Conservation (phyloP, 2,797 vertebrate species). For the Galago senegalensis region DNA sequence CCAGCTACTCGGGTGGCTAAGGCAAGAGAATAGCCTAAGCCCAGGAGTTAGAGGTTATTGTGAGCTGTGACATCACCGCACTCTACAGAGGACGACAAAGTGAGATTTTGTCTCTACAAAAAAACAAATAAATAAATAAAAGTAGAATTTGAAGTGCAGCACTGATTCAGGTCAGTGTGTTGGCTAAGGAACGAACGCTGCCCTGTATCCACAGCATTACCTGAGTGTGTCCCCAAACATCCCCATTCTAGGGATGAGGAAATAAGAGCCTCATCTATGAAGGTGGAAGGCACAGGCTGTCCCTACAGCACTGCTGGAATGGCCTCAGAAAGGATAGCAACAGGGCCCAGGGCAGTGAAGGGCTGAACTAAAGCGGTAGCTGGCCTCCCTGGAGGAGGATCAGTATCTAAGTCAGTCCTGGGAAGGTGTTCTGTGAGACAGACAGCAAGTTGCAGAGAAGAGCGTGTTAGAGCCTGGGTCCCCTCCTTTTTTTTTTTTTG, state of each 20-base stretch:
- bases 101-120: no score
- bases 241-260: neutral
- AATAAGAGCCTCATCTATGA: neutral
- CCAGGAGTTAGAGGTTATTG: no score
- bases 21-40: no score
- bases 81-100: no score
- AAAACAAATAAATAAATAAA: neutral
- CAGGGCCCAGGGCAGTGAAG: rapidly evolving
- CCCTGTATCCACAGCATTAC: rapidly evolving
- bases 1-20: no score
- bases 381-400: neutral
- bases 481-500: rapidly evolving
- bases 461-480: rapidly evolving
- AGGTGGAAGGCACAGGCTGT: rapidly evolving
- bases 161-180: neutral
- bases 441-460: rapidly evolving
- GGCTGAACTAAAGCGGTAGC: rapidly evolving
- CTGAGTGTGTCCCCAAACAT: no score
- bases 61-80: no score
- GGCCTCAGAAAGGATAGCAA: neutral
- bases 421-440: rapidly evolving
- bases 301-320: rapidly evolving
- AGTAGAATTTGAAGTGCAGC: neutral
- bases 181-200: rapidly evolving
- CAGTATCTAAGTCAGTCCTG: neutral